These are phyloP conservation scores for Callithrix jacchus DNA, from an alignment of 2,113 vertebrate species.

Conservation along the genomic window DNA sequence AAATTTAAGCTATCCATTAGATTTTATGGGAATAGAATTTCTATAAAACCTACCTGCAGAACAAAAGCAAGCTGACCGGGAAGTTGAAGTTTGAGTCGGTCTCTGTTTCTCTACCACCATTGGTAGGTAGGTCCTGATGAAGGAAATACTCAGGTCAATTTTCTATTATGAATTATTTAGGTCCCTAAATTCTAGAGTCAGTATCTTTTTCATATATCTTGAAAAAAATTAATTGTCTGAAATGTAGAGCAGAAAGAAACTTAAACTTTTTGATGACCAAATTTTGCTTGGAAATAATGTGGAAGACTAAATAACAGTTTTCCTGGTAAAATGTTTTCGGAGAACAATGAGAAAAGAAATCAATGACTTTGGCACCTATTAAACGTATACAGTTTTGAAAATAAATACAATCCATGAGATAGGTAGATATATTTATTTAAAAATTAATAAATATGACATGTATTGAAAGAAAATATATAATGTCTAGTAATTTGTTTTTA, in stretches of 20 bases:
- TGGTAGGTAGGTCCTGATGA: not conserved
- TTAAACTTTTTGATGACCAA: not conserved
- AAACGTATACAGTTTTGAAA: not conserved
- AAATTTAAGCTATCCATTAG: not conserved
- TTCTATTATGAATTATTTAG: not conserved
- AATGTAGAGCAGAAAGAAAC: not conserved
- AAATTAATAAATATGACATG: not conserved
- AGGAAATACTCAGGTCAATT: not conserved
- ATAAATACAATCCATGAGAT: not conserved
- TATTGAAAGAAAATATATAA: not conserved
- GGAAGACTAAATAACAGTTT: not conserved
- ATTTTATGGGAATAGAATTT: not conserved
- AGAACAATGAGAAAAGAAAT: not conserved
- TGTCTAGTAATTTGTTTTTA: not conserved
- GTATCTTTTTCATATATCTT: not conserved
- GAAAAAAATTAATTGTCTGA: not conserved
- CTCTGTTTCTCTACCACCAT: accelerated
- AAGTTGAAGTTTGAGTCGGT: not conserved
- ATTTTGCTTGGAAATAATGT: not conserved
- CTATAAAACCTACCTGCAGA: not conserved
- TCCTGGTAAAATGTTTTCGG: not conserved
- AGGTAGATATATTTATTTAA: not conserved
- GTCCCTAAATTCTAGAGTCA: not conserved
- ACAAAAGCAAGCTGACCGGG: not conserved
- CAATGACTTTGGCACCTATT: not conserved